These are phyloP conservation scores for Alentia gelatinosa DNA, from an alignment of 2,888 invertebrate genomes.

Conservation along the genomic window DNA sequence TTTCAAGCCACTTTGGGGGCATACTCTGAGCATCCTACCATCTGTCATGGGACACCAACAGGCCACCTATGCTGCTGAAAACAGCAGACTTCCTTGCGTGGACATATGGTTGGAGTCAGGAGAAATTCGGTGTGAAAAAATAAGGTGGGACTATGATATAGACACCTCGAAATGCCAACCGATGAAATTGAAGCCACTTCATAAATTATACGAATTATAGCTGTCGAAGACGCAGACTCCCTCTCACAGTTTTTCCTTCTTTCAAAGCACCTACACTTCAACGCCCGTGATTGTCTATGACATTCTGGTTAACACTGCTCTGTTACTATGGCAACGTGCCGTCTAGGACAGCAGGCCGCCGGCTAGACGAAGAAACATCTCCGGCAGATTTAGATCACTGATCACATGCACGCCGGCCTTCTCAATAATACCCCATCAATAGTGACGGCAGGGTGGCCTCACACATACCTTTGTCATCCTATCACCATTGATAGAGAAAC, in stretches of 20 bases:
- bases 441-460: background rate
- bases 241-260: background rate
- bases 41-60: no score
- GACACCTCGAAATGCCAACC: no score
- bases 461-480: background rate
- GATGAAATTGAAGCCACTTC: background rate
- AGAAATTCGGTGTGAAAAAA: no score
- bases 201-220: background rate
- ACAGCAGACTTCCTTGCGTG: no score
- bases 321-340: background rate
- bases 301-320: background rate
- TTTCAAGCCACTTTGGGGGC: no score
- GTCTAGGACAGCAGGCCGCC: constrained; percentile 23
- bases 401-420: background rate
- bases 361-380: background rate
- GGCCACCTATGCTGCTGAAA: no score
- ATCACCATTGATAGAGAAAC: background rate
- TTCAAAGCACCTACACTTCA: constrained; percentile 18
- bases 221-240: background rate
- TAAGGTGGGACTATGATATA: no score
- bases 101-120: no score
- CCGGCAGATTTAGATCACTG: background rate
- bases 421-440: background rate
- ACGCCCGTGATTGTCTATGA: background rate
- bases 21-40: no score